A percentile compares a stretch with the other conserved stretches of the same genome.
phyloP scores from a whole-genome alignment of 2,888 invertebrate species.

The Acanthosepion pharaonis region DNA sequence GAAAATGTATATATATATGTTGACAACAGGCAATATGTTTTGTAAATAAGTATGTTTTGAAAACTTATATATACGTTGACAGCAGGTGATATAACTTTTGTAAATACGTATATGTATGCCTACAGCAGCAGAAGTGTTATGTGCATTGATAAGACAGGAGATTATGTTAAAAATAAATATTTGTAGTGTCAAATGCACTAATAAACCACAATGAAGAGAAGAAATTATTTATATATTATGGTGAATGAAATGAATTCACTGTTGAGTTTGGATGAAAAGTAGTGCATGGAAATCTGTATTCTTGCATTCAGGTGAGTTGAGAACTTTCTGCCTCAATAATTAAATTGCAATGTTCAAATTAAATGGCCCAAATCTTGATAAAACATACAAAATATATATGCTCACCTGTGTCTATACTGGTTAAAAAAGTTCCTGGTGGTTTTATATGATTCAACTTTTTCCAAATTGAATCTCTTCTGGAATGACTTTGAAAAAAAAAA shows the following conservation, averaged over 20 bases:
- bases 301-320: background rate
- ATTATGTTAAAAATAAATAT: too few relatives aligned
- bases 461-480: background rate
- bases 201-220: too few relatives aligned
- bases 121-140: too few relatives aligned
- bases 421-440: background rate
- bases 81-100: too few relatives aligned
- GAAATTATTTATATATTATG: background rate
- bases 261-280: background rate
- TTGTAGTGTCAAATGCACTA: too few relatives aligned
- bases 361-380: background rate
- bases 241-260: background rate
- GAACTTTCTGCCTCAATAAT: background rate
- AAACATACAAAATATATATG: background rate
- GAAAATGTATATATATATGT: too few relatives aligned
- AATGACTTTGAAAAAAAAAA: slow-evolving; percentile 33
- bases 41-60: too few relatives aligned
- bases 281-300: background rate
- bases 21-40: too few relatives aligned
- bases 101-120: too few relatives aligned
- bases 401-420: background rate
- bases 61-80: too few relatives aligned
- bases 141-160: too few relatives aligned
- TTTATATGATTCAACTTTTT: background rate
- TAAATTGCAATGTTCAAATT: background rate